Percentiles rank a stretch among this genome's conserved stretches.
Conservation (phyloP, 2,888 invertebrate genomes). For the Fragum sueziense region DNA sequence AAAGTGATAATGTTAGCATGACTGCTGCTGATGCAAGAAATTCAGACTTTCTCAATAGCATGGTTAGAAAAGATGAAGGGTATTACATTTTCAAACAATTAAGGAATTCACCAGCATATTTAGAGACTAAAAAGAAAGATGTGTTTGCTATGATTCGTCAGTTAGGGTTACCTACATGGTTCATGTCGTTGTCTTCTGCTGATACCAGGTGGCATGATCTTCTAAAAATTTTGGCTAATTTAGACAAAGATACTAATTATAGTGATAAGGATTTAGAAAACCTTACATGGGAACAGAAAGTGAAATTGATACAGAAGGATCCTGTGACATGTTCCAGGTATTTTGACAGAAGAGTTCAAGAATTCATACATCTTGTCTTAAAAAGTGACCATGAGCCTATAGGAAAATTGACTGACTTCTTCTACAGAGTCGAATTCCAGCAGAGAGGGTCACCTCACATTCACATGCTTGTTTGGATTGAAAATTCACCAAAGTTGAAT, state of each 20-base stretch:
- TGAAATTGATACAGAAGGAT: conserved; percentile 44
- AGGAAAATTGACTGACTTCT: conserved; percentile 54
- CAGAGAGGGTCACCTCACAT: conserved; percentile 58
- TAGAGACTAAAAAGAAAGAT: conserved; percentile 54
- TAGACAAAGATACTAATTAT: background rate
- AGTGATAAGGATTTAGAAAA: conserved; percentile 22
- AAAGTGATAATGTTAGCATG: background rate
- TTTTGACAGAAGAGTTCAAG: conserved; percentile 41
- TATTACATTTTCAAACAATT: conserved; percentile 19
- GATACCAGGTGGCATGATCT: conserved; percentile 50
- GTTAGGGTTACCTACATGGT: conserved; percentile 53
- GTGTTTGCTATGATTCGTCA: conserved; percentile 66
- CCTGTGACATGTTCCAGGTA: conserved; percentile 55
- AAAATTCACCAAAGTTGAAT: conserved; percentile 44
- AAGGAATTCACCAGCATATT: conserved; percentile 44
- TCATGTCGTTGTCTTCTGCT: conserved; percentile 48
- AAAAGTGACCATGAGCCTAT: conserved; percentile 32
- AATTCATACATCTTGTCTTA: conserved; percentile 34
- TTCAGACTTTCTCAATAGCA: no score
- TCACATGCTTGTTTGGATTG: conserved; percentile 54
- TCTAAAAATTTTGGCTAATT: conserved; percentile 14
- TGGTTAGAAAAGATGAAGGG: conserved; percentile 10
- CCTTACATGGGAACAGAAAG: conserved; percentile 12
- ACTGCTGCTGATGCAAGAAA: conserved; percentile 28
- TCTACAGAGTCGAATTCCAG: conserved; percentile 53